Percentiles rank a stretch among this genome's conserved stretches.
Conservation (phyloP, 2,888 invertebrate species). For the Quadriops clusia region DNA sequence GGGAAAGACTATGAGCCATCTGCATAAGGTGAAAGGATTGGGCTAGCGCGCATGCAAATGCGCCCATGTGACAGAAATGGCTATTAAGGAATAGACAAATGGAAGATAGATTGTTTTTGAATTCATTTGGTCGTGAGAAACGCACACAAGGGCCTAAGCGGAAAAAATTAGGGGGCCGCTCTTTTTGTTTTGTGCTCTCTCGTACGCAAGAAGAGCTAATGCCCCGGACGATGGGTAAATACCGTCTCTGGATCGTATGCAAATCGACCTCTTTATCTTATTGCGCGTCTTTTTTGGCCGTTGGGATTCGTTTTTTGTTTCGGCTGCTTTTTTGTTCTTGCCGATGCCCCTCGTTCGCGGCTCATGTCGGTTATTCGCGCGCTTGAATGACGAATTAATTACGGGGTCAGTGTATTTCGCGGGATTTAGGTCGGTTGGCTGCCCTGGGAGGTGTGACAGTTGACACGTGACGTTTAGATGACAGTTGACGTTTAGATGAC, state of each 20-base stretch:
- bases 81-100: constrained; percentile 23
- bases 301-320: not conserved
- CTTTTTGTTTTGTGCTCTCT: constrained; percentile 6
- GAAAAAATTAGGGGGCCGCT: constrained; percentile 12
- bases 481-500: no score
- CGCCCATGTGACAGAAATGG: constrained; percentile 20
- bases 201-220: constrained; percentile 4
- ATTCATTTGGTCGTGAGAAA: constrained; percentile 20
- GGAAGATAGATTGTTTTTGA: constrained; percentile 20
- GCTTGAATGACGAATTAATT: no score
- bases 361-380: constrained; percentile 3
- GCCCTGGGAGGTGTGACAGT: no score
- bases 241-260: not conserved
- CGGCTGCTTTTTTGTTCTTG: not conserved
- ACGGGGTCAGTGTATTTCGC: no score
- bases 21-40: constrained; percentile 16
- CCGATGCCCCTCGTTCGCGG: no score
- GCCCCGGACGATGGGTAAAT: constrained; percentile 2
- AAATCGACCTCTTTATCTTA: not conserved
- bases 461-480: no score
- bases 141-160: constrained; percentile 7
- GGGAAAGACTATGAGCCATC: constrained; percentile 20
- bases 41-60: constrained; percentile 20
- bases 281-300: not conserved
- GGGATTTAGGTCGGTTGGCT: no score